Evolutionary conservation across 2,888 invertebrate genomes (phyloP), one percentile per base, ranked within the genome.

Genomic region (Incurvaria masculella): DNA sequence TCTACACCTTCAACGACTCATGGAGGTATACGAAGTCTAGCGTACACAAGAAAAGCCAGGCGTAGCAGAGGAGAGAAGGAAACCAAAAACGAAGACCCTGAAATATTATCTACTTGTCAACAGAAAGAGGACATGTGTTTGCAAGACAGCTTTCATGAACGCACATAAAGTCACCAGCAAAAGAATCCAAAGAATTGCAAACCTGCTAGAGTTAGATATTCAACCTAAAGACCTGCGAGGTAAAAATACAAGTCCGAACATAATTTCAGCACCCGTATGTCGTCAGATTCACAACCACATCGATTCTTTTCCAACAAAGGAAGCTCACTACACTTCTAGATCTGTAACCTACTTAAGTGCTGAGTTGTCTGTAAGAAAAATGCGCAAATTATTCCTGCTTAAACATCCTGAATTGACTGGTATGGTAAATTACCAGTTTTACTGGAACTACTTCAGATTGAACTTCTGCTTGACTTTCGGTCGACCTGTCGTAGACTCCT

Each of bases 401-500:
- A 42, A 49, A 49, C 27, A 49, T 27, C 49, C 49, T 38, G 49
- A 44, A 23, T 38, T 49, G 40, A 23, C 39, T 49, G n/a, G n/a
- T n/a, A n/a, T n/a, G n/a, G 49, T 52, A 5, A 50, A 45, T 21
- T 52, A 52, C 39, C 49, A 50, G 21, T 47, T 52, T 46, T 52
- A 52, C 27, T 50, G 50, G 49, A 23, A 50, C 20, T 50, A 47
- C 39, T 52, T 52, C 45, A 50, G 39, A 41, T 44, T 16, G 18
- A 50, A 52, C 46, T 52, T 52, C 42, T 50, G 45, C 44, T 47
- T 50, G 45, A 47, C 50, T 18, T 52, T 52, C 49, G 52, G 52
- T 26, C 46, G 44, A 18, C 52, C 49, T 26, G 38, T 46, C 26
- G 46, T 49, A 20, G 48, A 49, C 48, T 45, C 49, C n/a, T 49